Evolutionary conservation across 2,888 invertebrate genomes (phyloP), one percentile per base, ranked within the genome.

Genomic region (Branchipolynoe longqiensis): DNA sequence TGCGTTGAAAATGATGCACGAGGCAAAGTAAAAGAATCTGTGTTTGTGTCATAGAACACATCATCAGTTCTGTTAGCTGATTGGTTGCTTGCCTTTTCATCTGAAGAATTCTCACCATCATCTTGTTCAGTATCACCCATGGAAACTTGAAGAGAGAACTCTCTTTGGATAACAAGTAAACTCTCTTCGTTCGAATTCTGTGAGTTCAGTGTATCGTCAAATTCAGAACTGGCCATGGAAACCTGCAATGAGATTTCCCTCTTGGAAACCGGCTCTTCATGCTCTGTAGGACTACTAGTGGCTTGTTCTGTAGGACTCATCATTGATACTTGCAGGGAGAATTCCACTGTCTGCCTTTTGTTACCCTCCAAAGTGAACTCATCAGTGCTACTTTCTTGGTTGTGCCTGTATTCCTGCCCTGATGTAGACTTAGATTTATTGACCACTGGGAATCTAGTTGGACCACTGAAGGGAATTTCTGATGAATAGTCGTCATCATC

Each of bases 1-100:
- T 78, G 78, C 18, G 78, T 48, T 28, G 25, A 78, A 28, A 78
- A 78, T 25, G 78, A 78, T n/a, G 78, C 78, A 22, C n/a, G n/a
- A n/a, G n/a, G n/a, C n/a, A n/a, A n/a, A n/a, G n/a, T n/a, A n/a
- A n/a, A n/a, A n/a, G n/a, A n/a, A n/a, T n/a, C n/a, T n/a, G n/a
- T n/a, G n/a, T n/a, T n/a, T n/a, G n/a, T n/a, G n/a, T n/a, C n/a
- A n/a, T n/a, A n/a, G n/a, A n/a, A 41, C 12, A 14, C 25, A 28
- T 62, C 25, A 14, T 12, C 8, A 48, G 8, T n/a, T 58, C 58
- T n/a, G 25, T 58, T 58, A 25, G 25, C 58, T 58, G 14, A 58
- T 58, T 58, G 48, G 18, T 18, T 48, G 48, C 18, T 12, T 48
- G 8, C 18, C 18, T 18, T 12, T 48, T 48, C 8, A 48, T 8